Base-by-base conservation (phyloP, 2,797 vertebrate species). In the Chaetophractus vellerosus region DNA sequence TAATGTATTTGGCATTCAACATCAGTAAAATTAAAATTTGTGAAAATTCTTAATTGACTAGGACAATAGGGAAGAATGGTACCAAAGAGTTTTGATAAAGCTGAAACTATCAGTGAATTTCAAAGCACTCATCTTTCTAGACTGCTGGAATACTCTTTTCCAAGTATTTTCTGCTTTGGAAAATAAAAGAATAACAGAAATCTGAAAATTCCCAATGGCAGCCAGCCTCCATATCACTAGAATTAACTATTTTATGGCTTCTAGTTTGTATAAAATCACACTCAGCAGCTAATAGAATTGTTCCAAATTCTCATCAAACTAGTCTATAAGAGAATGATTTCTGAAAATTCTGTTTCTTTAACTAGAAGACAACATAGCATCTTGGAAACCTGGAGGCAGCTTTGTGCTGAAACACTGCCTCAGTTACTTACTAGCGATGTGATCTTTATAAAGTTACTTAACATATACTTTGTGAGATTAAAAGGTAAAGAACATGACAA, bases 171-270 rank as follows among this genome's bases (percentile, higher is more conserved):
- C 11, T 90, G 15, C 33, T 84, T 90, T 79, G 57, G 41, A 91
- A 95, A 84, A 94, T n/a, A 69, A 21, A 86, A 61, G 9, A 93
- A 24, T n/a, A 79, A 82, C 4, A 91, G 55, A 89, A 91, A 95
- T 75, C 23, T 69, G 41, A 41, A 93, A 63, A 69, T 69, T 79
- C 12, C 31, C 26, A 64, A 19, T 38, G 18, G 41, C 57, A 91
- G 36, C 55, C 38, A 64, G 55, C 78, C 26, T 92, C 16, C 12
- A 12, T 45, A 84, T 68, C 16, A 59, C 68, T 79, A 33, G 12
- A 83, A 96, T 55, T 88, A 90, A 83, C 66, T 91, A 21, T 91
- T 81, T 89, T 93, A 55, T 15, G 80, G 41, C 23, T 63, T 92
- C 16, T 64, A 94, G 84, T 91, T 76, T 96, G 36, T 69, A 63